Percentiles rank a stretch among this genome's conserved stretches.
Evolutionary conservation across 2,797 vertebrate genomes (phyloP).

Genomic region (Sebastes trivittatus): DNA sequence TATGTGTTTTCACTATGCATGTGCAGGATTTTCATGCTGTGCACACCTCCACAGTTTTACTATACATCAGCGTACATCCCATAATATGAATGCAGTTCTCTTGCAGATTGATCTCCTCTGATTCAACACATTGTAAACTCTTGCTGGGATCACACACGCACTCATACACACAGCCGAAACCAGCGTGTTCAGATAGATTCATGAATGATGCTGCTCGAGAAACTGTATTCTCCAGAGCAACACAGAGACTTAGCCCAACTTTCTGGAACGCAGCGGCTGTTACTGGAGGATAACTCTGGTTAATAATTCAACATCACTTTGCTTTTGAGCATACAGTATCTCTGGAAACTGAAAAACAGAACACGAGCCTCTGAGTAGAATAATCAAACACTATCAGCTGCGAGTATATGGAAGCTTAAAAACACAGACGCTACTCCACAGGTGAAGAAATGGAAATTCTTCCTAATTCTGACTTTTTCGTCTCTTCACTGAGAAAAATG

Average conservation of each 20-base stretch:
- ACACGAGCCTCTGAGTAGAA: background rate
- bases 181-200: background rate
- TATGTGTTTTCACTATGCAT: background rate
- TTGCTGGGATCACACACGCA: background rate
- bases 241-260: background rate
- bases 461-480: background rate
- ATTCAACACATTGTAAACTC: background rate
- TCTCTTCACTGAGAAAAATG: background rate
- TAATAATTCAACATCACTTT: constrained; percentile 32
- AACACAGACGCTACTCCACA: background rate
- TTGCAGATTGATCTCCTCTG: background rate
- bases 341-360: background rate
- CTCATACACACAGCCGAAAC: background rate
- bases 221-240: background rate
- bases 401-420: background rate
- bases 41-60: background rate
- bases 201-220: background rate
- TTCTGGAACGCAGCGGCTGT: background rate
- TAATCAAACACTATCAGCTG: background rate
- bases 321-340: background rate
- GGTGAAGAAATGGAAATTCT: background rate
- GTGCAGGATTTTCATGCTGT: background rate
- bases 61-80: background rate
- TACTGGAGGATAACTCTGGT: background rate
- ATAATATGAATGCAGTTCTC: background rate